A percentile compares a stretch with the other conserved stretches of the same genome.
Conservation (phyloP, 1,140 invertebrate species). For the Drosophila sechellia region DNA sequence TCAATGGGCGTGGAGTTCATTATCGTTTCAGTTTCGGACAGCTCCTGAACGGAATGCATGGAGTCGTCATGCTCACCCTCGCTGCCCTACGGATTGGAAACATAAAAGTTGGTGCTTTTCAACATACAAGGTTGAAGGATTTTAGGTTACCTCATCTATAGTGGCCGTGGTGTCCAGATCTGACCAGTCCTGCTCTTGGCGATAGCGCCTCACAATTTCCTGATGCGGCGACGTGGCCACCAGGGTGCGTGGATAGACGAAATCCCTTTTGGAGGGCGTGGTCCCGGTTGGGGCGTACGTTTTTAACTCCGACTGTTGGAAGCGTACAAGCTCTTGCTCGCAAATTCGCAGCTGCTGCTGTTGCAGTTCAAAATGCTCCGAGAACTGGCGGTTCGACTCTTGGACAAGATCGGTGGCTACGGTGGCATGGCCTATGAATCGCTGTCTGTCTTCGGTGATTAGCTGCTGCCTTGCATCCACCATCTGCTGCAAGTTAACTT, state of each 20-base stretch:
- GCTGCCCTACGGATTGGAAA: conserved; percentile 46
- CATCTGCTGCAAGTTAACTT: conserved; percentile 12
- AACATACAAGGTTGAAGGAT: no score
- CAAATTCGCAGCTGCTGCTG: conserved; percentile 60
- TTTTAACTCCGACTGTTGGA: conserved; percentile 84
- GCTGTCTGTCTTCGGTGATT: conserved; percentile 34
- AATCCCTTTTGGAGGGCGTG: conserved; percentile 88
- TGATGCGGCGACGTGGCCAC: conserved; percentile 89
- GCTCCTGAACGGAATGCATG: conserved; percentile 63
- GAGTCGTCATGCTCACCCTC: conserved; percentile 60
- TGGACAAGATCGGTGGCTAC: conserved; percentile 29
- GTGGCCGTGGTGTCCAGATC: conserved; percentile 79
- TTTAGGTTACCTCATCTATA: conserved; percentile 64
- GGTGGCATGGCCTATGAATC: conserved; percentile 29
- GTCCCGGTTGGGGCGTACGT: conserved; percentile 85
- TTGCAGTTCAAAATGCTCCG: conserved; percentile 54
- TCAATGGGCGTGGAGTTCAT: conserved; percentile 82
- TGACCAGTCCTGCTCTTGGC: conserved; percentile 82
- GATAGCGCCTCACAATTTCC: conserved; percentile 87
- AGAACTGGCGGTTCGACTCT: conserved; percentile 35
- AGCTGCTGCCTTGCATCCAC: conserved; percentile 26
- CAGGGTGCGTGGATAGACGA: conserved; percentile 87
- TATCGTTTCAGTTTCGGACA: conserved; percentile 74
- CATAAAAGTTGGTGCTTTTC: neutral
- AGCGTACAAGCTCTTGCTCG: conserved; percentile 60